Conservation (phyloP, 2,113 vertebrate genomes). For the Apaloderma vittatum region DNA sequence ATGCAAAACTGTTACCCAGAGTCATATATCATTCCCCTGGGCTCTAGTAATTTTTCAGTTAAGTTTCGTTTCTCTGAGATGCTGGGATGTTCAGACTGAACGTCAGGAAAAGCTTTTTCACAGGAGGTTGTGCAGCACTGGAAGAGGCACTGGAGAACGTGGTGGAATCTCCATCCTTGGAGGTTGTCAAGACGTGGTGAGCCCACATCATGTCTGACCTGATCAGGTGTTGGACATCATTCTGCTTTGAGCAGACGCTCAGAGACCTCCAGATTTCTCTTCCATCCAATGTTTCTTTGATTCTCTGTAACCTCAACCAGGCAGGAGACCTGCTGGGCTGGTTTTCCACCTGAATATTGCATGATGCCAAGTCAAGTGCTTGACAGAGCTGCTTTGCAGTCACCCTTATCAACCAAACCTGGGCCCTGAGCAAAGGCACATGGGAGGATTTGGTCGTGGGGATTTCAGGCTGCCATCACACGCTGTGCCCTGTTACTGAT, state of each 20-base stretch:
- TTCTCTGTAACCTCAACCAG: not conserved
- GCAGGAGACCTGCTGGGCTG: not conserved
- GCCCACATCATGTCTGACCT: not conserved
- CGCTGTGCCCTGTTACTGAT: not conserved
- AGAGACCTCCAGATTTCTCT: not conserved
- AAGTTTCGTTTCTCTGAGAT: not conserved
- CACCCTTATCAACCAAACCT: not conserved
- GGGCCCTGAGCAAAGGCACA: not conserved
- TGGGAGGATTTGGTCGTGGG: not conserved
- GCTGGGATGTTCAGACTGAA: not conserved
- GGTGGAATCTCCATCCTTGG: not conserved
- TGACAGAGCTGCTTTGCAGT: not conserved
- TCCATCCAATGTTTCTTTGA: not conserved
- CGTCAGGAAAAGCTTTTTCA: not conserved
- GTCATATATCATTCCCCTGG: not conserved
- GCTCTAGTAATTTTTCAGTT: not conserved
- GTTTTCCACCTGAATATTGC: not conserved
- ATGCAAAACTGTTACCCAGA: not conserved
- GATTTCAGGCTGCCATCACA: not conserved
- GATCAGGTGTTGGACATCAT: not conserved
- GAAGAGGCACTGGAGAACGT: not conserved
- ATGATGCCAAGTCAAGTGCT: not conserved
- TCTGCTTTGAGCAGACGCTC: not conserved
- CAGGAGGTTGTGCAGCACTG: not conserved
- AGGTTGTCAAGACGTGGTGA: not conserved